phyloP scores from a whole-genome alignment of 35 echinoderm and acorn worm genomes.

The Diadema setosum region DNA sequence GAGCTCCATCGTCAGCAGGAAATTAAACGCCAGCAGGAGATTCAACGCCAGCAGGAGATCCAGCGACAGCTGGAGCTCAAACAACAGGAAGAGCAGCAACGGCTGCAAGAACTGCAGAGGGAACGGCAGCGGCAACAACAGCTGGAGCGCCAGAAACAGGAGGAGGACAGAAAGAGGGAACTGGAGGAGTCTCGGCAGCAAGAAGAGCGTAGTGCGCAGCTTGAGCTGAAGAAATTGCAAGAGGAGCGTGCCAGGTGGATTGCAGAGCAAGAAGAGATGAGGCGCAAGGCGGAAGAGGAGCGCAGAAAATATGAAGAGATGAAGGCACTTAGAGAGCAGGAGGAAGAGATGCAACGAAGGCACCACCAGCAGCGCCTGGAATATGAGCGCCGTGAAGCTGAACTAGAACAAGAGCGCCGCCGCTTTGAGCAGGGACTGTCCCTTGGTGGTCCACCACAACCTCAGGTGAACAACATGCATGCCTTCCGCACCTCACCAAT shows the following conservation, averaged over 20 bases:
- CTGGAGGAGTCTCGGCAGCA: constrained; percentile 27
- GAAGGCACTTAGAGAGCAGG: constrained; percentile 6
- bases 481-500: not conserved
- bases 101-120: not conserved
- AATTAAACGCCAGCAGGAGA: not conserved
- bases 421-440: constrained; percentile 77
- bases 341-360: constrained; percentile 77
- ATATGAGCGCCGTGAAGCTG: constrained; percentile 69
- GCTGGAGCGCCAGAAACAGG: not conserved
- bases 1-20: not conserved
- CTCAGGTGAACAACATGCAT: not conserved
- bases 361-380: constrained; percentile 79
- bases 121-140: not conserved
- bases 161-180: constrained; percentile 9
- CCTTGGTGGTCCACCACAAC: not conserved
- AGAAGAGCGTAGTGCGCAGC: not conserved
- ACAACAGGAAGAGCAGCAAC: not conserved
- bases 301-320: not conserved
- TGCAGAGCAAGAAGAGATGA: not conserved
- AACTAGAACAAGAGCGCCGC: constrained; percentile 79
- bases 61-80: not conserved
- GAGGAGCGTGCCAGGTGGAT: constrained; percentile 16
- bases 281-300: constrained; percentile 1
- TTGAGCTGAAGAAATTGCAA: not conserved
- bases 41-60: constrained; percentile 7